Base-by-base conservation (phyloP, 2,113 vertebrate genomes). In the Datnioides undecimradiatus region DNA sequence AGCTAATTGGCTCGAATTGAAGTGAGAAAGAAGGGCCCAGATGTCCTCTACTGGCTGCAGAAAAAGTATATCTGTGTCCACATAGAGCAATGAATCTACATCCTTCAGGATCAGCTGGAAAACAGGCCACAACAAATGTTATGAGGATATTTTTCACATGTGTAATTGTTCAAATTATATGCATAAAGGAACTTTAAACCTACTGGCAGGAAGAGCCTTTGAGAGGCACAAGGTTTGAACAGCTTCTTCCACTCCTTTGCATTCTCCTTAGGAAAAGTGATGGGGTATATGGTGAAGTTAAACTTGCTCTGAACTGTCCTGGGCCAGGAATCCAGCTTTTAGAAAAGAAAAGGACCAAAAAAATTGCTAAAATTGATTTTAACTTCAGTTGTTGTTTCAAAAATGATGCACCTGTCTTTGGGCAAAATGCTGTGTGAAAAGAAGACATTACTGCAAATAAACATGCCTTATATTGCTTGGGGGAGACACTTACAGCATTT, bases 171-270 rank as follows among this genome's bases (percentile, higher is more conserved):
- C 0, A 45, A 21, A 14, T 43, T 13, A 29, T 7, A 49, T 8
- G 6, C n/a, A 7, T 66, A 3, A 67, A 78, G 6, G 2, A 76
- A 63, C 1, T 76, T 2, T 29, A n/a, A 21, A 95, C 96, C 94
- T 93, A 99, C 98, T 17, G 97, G 98, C 57, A 99, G 95, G 88
- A 99, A 99, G 1, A 99, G 94, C 73, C 98, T 96, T 91, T 99
- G 98, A 59, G 98, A 98, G 67, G 98, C 97, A 93, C 98, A 99
- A 0, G 98, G 97, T 87, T 99, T 99, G 88, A 99, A 99, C 27
- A 99, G 94, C 70, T 96, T 98, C 94, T 97, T 99, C 98, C 98
- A 99, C 84, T 99, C 96, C 6, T 80, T 92, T 19, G 95, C 95
- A 83, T 97, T 96, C 73, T 97, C 96, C 14, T 87, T 88, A 8